Evolutionary conservation across 37 sponge, comb jelly and placozoan species (phyloP).

Genomic region (Theonella swinhoei): DNA sequence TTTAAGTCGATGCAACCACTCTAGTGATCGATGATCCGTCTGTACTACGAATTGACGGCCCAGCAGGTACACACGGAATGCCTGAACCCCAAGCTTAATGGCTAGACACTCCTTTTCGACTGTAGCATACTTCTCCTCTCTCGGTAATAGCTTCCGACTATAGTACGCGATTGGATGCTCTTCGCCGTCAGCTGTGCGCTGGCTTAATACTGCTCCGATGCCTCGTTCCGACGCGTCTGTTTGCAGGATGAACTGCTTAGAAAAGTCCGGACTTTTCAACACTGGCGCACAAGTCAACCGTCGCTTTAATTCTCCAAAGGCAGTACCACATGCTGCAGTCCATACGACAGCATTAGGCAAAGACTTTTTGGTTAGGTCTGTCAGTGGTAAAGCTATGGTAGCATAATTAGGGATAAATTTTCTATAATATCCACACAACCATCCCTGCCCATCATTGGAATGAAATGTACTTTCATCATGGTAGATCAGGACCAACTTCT

Average conservation of each 20-base stretch:
- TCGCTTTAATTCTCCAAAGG: no score
- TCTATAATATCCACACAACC: slow-evolving; percentile 35
- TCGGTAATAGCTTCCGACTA: slow-evolving; percentile 34
- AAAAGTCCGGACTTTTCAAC: no score
- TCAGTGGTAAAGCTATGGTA: no score
- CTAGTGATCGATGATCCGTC: slow-evolving; percentile 26
- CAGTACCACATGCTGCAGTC: no score
- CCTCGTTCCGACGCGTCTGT: no score
- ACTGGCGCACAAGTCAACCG: no score
- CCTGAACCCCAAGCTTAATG: slow-evolving; percentile 18
- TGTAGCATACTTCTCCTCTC: no score
- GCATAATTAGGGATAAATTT: no score
- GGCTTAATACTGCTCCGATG: slow-evolving; percentile 55
- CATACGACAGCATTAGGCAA: no score
- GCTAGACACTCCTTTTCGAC: slow-evolving; percentile 57
- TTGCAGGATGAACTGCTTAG: no score
- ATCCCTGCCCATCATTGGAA: slow-evolving; percentile 27
- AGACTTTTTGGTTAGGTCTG: no score
- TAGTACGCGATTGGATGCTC: slow-evolving; percentile 49
- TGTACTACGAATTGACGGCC: no score
- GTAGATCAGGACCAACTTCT: slow-evolving; percentile 30
- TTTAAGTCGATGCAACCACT: slow-evolving; percentile 3
- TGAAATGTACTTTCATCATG: slow-evolving; percentile 40
- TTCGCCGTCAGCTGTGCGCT: slow-evolving; percentile 16
- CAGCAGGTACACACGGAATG: slow-evolving; percentile 23